These are phyloP conservation scores for Anoplius nigerrimus DNA, from an alignment of 2,888 invertebrate genomes.

Conservation along the genomic window DNA sequence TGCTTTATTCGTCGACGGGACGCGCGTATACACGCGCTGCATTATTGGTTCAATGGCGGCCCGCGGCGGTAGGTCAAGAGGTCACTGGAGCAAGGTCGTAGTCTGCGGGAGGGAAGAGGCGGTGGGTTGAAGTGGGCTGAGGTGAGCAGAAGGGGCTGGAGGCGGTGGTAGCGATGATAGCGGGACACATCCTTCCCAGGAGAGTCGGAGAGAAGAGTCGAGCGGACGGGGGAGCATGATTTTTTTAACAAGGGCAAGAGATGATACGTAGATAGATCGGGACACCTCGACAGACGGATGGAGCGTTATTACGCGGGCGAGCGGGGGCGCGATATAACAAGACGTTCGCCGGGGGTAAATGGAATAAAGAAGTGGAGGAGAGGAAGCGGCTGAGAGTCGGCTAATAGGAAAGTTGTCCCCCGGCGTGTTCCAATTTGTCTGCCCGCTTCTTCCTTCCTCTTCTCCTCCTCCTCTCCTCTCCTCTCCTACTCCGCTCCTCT, in stretches of 20 bases:
- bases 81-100: conserved; percentile 59
- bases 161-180: too few relatives aligned
- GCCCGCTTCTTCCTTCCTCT: background rate
- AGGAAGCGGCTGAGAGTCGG: background rate
- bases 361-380: too few relatives aligned
- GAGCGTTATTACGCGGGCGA: background rate
- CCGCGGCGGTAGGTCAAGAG: conserved; percentile 53
- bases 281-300: background rate
- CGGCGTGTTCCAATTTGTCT: background rate
- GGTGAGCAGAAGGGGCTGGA: too few relatives aligned
- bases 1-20: conserved; percentile 45
- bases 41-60: conserved; percentile 36
- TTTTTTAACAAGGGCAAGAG: too few relatives aligned
- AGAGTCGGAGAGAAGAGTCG: background rate
- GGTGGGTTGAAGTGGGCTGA: too few relatives aligned
- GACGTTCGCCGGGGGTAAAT: too few relatives aligned
- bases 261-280: background rate
- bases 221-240: too few relatives aligned
- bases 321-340: too few relatives aligned
- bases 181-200: background rate
- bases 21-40: conserved; percentile 27
- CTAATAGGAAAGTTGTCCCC: background rate
- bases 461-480: background rate
- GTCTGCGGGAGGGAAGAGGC: background rate
- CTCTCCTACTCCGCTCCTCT: too few relatives aligned